phyloP scores from a whole-genome alignment of 2,797 vertebrate species.

The Vultur gryphus region DNA sequence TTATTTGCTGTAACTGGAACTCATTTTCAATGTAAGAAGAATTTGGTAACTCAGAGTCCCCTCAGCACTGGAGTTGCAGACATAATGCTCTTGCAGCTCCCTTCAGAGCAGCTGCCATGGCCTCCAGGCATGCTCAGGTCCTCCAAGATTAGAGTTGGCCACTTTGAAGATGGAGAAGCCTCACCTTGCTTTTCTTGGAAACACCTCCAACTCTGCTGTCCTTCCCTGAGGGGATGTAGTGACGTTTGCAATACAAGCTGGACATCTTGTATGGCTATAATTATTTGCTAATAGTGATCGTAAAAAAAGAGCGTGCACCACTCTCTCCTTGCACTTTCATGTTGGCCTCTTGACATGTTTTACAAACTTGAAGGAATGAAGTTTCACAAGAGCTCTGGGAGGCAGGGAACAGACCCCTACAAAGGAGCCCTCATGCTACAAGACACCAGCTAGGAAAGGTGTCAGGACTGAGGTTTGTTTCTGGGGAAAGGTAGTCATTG shows the following conservation, averaged over 20 bases:
- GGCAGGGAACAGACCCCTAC: neutral
- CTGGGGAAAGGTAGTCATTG: slow-evolving; percentile 27
- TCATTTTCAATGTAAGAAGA: neutral
- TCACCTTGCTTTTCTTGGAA: neutral
- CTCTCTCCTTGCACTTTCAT: neutral
- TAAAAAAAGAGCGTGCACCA: fast-evolving
- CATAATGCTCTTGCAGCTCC: neutral
- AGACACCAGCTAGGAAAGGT: neutral
- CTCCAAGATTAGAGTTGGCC: neutral
- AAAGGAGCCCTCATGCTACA: neutral
- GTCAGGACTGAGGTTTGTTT: neutral
- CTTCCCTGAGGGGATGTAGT: neutral
- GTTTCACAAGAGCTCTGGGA: neutral
- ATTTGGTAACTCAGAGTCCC: neutral
- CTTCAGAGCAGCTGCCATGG: neutral
- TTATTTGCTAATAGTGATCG: neutral
- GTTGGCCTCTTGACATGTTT: neutral
- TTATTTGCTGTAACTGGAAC: neutral
- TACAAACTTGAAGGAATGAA: neutral
- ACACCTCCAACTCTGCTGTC: neutral
- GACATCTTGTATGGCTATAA: neutral
- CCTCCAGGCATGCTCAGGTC: neutral
- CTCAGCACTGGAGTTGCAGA: neutral
- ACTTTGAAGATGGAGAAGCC: neutral
- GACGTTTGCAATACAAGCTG: neutral